Evolutionary conservation across 2,888 invertebrate genomes (phyloP), one percentile per base, ranked within the genome.

Genomic region (Gymnocheta viridis): DNA sequence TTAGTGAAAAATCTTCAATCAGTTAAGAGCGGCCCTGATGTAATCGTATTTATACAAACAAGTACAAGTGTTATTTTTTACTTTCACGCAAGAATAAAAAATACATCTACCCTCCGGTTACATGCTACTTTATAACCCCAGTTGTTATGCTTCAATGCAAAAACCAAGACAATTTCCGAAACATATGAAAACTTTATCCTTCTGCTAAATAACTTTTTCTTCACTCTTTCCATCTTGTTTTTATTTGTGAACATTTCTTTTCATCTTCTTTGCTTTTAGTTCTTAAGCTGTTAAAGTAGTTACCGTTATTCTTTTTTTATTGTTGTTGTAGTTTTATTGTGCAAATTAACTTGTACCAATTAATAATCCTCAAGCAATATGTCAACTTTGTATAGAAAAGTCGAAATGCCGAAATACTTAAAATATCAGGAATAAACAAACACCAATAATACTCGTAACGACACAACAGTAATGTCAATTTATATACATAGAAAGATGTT

Each of bases 321-420:
- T 60, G 54, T 66, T 79, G 69, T 72, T 86, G 79, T 70, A 82
- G 84, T 76, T 86, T 84, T 86, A 85, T 88, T 87, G 90, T 87
- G 87, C 87, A 91, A 91, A 91, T 90, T 91, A 91, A 91, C 90
- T 90, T 90, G 89, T 90, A 89, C 89, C 90, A 90, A 90, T 90
- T 91, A 90, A 91, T 91, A 90, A 91, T 90, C 89, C 90, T 88
- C 89, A 87, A 88, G 89, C 89, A 89, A 90, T 90, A 90, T 90
- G 90, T 90, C 90, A 90, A 89, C 88, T 88, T 82, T 83, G 79
- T 64, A 77, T 74, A 76, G 81, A 70, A 77, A 74, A 82, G 73
- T 38, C 74, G 64, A 85, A 70, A 58, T 77, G 67, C 77, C 29
- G 72, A 66, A 79, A 72, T 74, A 67, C 62, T 79, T 73, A 47